phyloP scores from a whole-genome alignment of 2,888 invertebrate genomes.

The Stegana nigrithorax region DNA sequence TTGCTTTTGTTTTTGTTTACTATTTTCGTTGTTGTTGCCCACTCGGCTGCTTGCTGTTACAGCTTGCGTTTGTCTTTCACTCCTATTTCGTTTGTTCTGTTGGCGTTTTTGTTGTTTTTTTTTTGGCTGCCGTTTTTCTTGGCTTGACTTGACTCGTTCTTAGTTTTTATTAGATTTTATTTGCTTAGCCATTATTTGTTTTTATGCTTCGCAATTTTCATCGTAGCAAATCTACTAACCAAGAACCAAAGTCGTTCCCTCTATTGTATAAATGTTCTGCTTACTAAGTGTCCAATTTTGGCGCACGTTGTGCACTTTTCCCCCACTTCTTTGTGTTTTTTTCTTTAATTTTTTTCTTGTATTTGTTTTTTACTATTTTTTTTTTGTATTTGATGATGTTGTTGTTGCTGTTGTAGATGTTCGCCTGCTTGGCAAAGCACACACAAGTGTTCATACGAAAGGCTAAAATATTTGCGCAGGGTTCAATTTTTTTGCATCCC shows the following conservation, averaged over 20 bases:
- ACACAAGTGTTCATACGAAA: too few relatives aligned
- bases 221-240: not conserved
- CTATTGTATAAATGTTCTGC: too few relatives aligned
- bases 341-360: not conserved
- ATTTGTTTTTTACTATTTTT: not conserved
- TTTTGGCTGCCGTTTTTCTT: not conserved
- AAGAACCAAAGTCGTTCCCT: too few relatives aligned
- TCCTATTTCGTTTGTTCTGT: slow-evolving; percentile 1
- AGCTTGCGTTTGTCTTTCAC: slow-evolving; percentile 23
- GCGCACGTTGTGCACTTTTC: slow-evolving; percentile 40
- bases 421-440: too few relatives aligned
- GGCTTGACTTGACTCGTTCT: slow-evolving; percentile 44
- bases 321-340: not conserved
- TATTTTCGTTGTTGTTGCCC: too few relatives aligned
- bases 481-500: too few relatives aligned
- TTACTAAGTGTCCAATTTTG: too few relatives aligned
- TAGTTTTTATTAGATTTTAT: slow-evolving; percentile 55
- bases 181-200: slow-evolving; percentile 57
- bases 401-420: too few relatives aligned
- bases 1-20: slow-evolving; percentile 36
- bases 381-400: not conserved
- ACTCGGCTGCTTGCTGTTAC: slow-evolving; percentile 31
- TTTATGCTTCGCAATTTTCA: slow-evolving; percentile 31
- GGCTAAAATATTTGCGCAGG: too few relatives aligned
- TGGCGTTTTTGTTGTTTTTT: not conserved